These are phyloP conservation scores for Electrona antarctica DNA, from an alignment of 2,113 vertebrate species.

Conservation along the genomic window DNA sequence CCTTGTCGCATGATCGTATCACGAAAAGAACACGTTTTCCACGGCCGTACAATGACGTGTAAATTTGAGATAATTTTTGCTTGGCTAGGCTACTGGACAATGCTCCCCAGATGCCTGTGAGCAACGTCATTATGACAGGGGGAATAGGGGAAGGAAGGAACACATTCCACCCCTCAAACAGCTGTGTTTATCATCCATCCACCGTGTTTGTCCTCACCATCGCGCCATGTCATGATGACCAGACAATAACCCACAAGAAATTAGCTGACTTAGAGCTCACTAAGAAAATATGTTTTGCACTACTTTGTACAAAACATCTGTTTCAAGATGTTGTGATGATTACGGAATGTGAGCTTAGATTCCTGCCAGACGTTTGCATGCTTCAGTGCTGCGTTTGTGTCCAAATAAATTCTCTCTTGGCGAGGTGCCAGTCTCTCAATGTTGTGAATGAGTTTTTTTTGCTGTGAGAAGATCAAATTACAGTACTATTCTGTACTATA, in stretches of 20 bases:
- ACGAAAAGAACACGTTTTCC: too few species aligned
- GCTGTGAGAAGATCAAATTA: too few species aligned
- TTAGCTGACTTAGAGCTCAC: background rate
- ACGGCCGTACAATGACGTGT: too few species aligned
- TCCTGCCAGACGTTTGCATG: conserved; percentile 1
- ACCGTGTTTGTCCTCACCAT: conserved; percentile 22
- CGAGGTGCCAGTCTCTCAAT: background rate
- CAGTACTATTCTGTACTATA: background rate
- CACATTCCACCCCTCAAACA: conserved; percentile 30
- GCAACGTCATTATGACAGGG: conserved; percentile 21
- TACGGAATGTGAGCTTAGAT: background rate
- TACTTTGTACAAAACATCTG: conserved; percentile 43
- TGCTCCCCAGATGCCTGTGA: conserved; percentile 19
- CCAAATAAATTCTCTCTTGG: background rate
- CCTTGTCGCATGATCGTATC: too few species aligned
- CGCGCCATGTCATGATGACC: conserved; percentile 6
- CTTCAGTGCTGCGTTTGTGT: background rate
- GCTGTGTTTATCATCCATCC: conserved; percentile 49
- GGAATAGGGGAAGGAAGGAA: conserved; percentile 8
- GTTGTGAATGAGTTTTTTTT: too few species aligned
- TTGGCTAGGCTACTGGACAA: background rate
- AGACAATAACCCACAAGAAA: conserved; percentile 3
- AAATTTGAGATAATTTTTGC: background rate
- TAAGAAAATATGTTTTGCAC: conserved; percentile 5
- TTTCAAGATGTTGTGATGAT: background rate